Evolutionary conservation across 2,888 invertebrate genomes (phyloP).

Genomic region (Epinotia brunnichana): DNA sequence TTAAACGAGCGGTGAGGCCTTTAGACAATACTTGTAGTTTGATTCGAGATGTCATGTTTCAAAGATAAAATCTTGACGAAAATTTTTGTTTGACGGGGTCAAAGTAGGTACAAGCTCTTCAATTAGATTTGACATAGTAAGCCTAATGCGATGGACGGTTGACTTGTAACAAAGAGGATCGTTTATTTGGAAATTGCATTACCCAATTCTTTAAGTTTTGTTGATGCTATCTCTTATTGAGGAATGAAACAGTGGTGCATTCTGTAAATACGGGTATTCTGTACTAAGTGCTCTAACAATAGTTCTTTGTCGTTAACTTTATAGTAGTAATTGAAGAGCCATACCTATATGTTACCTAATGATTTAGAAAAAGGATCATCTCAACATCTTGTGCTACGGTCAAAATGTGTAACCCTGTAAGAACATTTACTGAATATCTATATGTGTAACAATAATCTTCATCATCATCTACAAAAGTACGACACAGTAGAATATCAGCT

Average conservation of each 20-base stretch:
- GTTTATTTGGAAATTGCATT: constrained; percentile 41
- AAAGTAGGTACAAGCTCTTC: constrained; percentile 73
- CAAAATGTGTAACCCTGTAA: background rate
- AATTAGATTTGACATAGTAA: constrained; percentile 77
- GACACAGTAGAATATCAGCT: no score
- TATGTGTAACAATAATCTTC: no score
- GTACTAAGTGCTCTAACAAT: background rate
- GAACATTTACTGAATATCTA: no score
- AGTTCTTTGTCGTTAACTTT: background rate
- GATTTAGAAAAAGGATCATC: background rate
- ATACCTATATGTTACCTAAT: background rate
- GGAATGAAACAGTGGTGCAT: background rate
- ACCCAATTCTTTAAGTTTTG: constrained; percentile 33
- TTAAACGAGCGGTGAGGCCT: constrained; percentile 63
- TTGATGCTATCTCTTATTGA: constrained; percentile 29
- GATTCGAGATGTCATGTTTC: constrained; percentile 79
- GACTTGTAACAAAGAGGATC: constrained; percentile 33
- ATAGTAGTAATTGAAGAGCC: background rate
- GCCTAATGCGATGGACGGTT: constrained; percentile 38
- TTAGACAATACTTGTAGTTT: constrained; percentile 79
- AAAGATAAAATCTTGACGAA: constrained; percentile 77
- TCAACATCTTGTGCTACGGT: background rate
- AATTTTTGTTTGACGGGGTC: constrained; percentile 78
- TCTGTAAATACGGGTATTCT: background rate
- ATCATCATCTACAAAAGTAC: no score